Percentiles rank a stretch among this genome's conserved stretches.
Evolutionary conservation across 2,113 vertebrate genomes (phyloP).

Genomic region (Trogon surrucura): DNA sequence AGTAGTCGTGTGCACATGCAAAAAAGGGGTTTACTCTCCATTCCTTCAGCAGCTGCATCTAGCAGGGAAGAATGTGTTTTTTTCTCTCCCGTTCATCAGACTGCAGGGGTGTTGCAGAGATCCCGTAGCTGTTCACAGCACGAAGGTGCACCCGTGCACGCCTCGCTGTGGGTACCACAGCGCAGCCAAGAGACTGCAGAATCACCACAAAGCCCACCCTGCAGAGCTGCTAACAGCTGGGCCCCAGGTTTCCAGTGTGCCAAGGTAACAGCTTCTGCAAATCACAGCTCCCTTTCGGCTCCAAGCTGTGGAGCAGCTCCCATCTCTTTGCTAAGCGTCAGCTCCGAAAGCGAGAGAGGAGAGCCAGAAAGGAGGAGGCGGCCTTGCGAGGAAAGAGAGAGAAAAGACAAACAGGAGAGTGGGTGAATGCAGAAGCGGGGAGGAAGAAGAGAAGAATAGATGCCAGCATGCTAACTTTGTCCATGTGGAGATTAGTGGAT

Average conservation of each 20-base stretch:
- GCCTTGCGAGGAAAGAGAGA: not conserved
- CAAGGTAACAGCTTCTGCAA: conserved; percentile 6
- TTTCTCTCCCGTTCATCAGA: not conserved
- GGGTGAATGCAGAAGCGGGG: conserved; percentile 1
- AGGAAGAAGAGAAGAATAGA: not conserved
- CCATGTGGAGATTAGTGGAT: not conserved
- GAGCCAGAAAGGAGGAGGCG: conserved; percentile 10
- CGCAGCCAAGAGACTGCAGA: not conserved
- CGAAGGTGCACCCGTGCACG: fast-evolving
- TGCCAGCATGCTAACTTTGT: not conserved
- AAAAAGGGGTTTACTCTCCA: not conserved
- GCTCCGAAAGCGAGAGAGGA: not conserved
- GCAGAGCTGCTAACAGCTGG: not conserved
- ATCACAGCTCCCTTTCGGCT: conserved; percentile 7
- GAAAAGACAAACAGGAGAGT: conserved; percentile 40
- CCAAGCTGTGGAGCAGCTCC: not conserved
- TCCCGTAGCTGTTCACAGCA: not conserved
- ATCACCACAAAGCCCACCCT: not conserved
- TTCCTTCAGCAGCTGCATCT: not conserved
- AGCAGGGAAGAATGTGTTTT: fast-evolving
- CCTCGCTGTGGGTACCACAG: not conserved
- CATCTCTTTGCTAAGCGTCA: not conserved
- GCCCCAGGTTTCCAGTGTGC: not conserved
- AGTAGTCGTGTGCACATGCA: not conserved
- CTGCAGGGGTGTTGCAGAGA: not conserved